Evolutionary conservation across 2,888 invertebrate genomes (phyloP).

Genomic region (Tenthredo mesomela): DNA sequence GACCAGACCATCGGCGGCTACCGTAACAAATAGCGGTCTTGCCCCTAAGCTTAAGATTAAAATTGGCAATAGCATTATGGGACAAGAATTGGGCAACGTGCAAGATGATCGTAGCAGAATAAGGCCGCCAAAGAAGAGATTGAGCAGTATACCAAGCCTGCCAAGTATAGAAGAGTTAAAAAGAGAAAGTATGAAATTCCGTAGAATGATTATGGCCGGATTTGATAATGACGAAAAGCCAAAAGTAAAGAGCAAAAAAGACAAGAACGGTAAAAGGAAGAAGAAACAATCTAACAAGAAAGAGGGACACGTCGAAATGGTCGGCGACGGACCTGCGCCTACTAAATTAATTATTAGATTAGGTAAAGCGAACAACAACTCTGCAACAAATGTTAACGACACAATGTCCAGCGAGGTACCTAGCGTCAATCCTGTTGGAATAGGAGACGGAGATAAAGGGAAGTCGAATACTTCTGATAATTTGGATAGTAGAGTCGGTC

Average conservation of each 20-base stretch:
- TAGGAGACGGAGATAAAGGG: conserved; percentile 50
- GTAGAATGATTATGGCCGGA: conserved; percentile 91
- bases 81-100: conserved; percentile 79
- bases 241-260: conserved; percentile 77
- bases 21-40: conserved; percentile 41
- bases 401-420: conserved; percentile 46
- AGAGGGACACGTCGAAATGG: conserved; percentile 80
- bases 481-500: conserved; percentile 66
- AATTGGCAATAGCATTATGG: conserved; percentile 82
- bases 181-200: conserved; percentile 92
- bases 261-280: conserved; percentile 81
- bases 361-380: conserved; percentile 73
- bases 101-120: conserved; percentile 71
- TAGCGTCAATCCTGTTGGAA: conserved; percentile 11
- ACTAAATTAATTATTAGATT: conserved; percentile 90
- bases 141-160: conserved; percentile 80
- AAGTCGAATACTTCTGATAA: conserved; percentile 51
- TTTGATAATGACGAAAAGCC: conserved; percentile 86
- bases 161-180: conserved; percentile 90
- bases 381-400: conserved; percentile 34
- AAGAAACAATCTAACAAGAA: conserved; percentile 78
- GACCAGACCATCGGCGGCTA: conserved; percentile 62
- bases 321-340: conserved; percentile 81
- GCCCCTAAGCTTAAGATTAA: conserved; percentile 86
- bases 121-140: conserved; percentile 91